Percentiles rank a stretch among this genome's conserved stretches.
These are phyloP conservation scores for Nanger granti DNA, from an alignment of 2,113 vertebrate genomes.

Conservation along the genomic window DNA sequence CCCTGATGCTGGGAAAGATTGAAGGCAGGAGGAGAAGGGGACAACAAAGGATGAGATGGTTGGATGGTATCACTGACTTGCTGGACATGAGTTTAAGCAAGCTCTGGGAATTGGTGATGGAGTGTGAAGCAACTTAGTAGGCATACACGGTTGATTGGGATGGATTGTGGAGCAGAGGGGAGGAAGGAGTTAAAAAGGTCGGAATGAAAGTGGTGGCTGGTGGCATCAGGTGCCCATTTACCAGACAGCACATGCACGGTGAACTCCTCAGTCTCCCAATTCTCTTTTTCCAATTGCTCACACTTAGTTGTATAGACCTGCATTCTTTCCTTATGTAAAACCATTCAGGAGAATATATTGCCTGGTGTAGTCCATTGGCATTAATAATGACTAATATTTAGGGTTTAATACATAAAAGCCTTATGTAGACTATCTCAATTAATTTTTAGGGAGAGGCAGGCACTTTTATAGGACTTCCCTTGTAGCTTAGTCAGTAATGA, in stretches of 20 bases:
- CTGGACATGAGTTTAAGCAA: background rate
- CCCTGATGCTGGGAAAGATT: background rate
- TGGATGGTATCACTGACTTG: background rate
- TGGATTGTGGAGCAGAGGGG: background rate
- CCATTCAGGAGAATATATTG: background rate
- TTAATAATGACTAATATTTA: background rate
- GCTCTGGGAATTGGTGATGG: background rate
- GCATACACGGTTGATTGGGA: background rate
- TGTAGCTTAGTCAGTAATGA: too few relatives aligned
- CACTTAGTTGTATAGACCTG: background rate
- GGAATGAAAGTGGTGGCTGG: background rate
- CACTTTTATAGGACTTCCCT: background rate
- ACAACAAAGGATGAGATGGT: background rate
- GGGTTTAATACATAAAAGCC: background rate
- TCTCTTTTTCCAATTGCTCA: background rate
- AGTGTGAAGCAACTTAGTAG: background rate
- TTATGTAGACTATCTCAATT: background rate
- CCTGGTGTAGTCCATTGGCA: background rate
- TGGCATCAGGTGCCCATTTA: accelerated
- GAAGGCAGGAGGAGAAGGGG: background rate
- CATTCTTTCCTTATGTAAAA: background rate
- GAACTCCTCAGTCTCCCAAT: background rate
- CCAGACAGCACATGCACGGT: background rate
- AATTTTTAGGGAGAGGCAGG: background rate
- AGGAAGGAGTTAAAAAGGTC: background rate